Conservation (phyloP, 2,113 vertebrate species). For the Sula dactylatra region DNA sequence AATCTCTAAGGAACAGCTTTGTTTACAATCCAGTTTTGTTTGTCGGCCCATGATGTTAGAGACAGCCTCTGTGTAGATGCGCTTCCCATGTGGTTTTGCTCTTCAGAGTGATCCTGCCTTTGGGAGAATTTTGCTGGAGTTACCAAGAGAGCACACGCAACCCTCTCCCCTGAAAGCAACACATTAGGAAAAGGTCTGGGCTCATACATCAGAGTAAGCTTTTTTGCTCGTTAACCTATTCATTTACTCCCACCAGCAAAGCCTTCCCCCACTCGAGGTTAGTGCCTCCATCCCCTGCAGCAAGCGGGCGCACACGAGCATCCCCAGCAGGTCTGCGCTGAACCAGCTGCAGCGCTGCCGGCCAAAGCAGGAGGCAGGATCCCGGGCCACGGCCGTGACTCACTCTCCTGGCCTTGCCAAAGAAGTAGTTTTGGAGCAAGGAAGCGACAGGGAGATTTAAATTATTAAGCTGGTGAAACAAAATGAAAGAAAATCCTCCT, state of each 20-base stretch:
- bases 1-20: background rate
- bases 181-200: accelerated
- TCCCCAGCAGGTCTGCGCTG: background rate
- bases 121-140: background rate
- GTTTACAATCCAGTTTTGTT: background rate
- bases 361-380: conserved; percentile 39
- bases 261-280: background rate
- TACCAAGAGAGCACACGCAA: background rate
- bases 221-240: background rate
- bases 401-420: conserved; percentile 59
- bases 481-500: background rate
- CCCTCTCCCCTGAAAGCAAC: background rate
- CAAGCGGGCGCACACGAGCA: background rate
- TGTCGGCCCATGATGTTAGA: background rate
- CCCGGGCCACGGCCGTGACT: conserved; percentile 16
- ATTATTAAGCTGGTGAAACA: background rate
- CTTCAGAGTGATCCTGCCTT: background rate
- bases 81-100: background rate
- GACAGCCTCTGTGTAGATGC: background rate
- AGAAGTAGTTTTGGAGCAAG: conserved; percentile 68
- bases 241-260: background rate
- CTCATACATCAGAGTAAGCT: background rate
- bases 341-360: background rate
- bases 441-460: conserved; percentile 16
- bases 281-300: background rate